Evolutionary conservation across 2,888 invertebrate species (phyloP).

Genomic region (Zaprionus lineosus): DNA sequence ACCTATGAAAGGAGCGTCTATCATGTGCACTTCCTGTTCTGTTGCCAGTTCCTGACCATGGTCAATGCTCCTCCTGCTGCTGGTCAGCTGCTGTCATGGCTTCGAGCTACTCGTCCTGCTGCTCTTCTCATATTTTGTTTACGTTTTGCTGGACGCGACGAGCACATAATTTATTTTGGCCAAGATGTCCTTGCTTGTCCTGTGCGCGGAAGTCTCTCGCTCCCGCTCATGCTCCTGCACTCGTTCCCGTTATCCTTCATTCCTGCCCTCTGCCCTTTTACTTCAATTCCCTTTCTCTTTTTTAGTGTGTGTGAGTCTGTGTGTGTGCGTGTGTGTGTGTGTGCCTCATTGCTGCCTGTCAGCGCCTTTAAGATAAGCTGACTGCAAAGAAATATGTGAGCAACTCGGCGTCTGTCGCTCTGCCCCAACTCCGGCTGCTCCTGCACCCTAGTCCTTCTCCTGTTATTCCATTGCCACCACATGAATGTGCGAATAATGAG

Average conservation of each 20-base stretch:
- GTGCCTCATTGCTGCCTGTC: conserved; percentile 67
- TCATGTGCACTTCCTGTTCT: not conserved
- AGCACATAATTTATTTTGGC: conserved; percentile 69
- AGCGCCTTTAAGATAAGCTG: conserved; percentile 73
- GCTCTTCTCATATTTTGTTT: conserved; percentile 61
- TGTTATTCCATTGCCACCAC: conserved; percentile 18
- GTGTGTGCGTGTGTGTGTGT: conserved; percentile 21
- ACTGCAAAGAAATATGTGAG: conserved; percentile 73
- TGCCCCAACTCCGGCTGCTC: not conserved
- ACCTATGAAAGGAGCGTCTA: not conserved
- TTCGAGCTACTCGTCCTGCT: not conserved
- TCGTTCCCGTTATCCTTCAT: too few relatives aligned
- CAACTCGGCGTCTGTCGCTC: conserved; percentile 26
- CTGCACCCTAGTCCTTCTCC: not conserved
- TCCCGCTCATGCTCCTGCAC: too few relatives aligned
- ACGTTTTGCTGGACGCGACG: conserved; percentile 68
- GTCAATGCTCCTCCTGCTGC: conserved; percentile 49
- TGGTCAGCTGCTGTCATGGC: conserved; percentile 14
- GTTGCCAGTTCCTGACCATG: conserved; percentile 55
- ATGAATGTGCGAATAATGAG: conserved; percentile 76
- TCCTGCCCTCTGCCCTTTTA: too few relatives aligned
- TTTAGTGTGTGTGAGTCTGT: not conserved
- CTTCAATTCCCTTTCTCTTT: too few relatives aligned
- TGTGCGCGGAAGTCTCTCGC: not conserved
- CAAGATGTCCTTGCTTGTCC: conserved; percentile 63